Evolutionary conservation across 2,888 invertebrate genomes (phyloP).

Genomic region (Acronicta psi): DNA sequence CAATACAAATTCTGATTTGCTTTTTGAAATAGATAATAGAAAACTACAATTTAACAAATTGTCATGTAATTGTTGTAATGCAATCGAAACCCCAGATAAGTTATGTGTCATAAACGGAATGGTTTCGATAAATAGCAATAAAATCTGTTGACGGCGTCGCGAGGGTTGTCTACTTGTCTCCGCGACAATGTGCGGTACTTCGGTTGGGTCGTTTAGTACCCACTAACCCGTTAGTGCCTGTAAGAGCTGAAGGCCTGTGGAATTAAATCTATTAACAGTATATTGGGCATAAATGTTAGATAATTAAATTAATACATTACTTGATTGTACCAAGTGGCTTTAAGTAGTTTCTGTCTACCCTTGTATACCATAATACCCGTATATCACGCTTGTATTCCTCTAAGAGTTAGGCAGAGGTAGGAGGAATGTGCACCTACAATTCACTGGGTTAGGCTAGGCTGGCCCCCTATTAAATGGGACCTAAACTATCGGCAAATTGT

Average conservation of each 20-base stretch:
- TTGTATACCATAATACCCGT: too few relatives aligned
- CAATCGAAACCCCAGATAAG: conserved; percentile 61
- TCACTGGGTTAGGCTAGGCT: too few relatives aligned
- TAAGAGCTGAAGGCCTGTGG: conserved; percentile 33
- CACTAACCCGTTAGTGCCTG: conserved; percentile 51
- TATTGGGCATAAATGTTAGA: neutral
- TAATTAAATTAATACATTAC: too few relatives aligned
- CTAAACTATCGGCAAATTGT: too few relatives aligned
- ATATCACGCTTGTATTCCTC: too few relatives aligned
- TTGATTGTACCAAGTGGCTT: too few relatives aligned
- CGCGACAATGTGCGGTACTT: conserved; percentile 51
- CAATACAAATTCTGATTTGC: too few relatives aligned
- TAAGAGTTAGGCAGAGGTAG: too few relatives aligned
- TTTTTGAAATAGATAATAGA: too few relatives aligned
- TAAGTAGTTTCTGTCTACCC: too few relatives aligned
- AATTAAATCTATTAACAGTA: conserved; percentile 29
- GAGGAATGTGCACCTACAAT: too few relatives aligned
- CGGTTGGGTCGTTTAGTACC: conserved; percentile 45
- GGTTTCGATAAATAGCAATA: conserved; percentile 60
- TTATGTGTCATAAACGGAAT: conserved; percentile 57
- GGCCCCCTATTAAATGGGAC: too few relatives aligned
- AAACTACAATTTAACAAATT: conserved; percentile 34
- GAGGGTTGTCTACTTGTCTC: conserved; percentile 50
- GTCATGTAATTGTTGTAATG: conserved; percentile 39
- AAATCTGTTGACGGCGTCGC: conserved; percentile 49